Base-by-base conservation (phyloP, 2,888 invertebrate genomes). In the Dynastes grantii region DNA sequence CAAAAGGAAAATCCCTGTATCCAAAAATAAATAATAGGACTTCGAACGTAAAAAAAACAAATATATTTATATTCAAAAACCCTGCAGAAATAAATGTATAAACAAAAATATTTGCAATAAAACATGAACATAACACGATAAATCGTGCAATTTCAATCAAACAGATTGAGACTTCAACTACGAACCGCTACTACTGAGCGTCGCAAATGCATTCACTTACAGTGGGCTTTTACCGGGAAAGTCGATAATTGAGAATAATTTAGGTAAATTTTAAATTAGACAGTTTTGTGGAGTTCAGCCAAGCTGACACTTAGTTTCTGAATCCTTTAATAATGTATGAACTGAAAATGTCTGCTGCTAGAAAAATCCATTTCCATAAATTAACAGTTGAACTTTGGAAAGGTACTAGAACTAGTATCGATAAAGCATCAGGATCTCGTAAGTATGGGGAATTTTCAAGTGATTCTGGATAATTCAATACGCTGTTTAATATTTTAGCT, bases 211-310 rank as follows among this genome's bases (percentile, higher is more conserved):
- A 37, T 65, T 40, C 40, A 16, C 8, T 16, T 32, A 13, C n/a
- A 45, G 45, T 45, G 40, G 13, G 70, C 70, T 70, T 70, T 70
- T 70, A 53, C 70, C 53, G 70, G 53, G 4, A 29, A 37, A 53
- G 27, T 70, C 70, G 70, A 70, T 70, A 70, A 53, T 70, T 70
- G 70, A 32, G 53, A 70, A 70, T 70, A 70, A 70, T 70, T 70
- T 70, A 70, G 53, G 13, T 29, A 70, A 70, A 70, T 70, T 70
- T 70, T 45, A 70, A 70, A 70, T 70, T 70, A 70, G 53, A 51
- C 70, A 70, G 45, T 45, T 45, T 45, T 45, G 45, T 45, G 45
- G 45, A 45, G 45, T 55, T 55, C 55, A 55, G 45, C 45, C 55
- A 55, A 55, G 22, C n/a, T 16, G 65, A 65, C 37, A 65, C 40